Percentiles rank a stretch among this genome's conserved stretches.
phyloP scores from a whole-genome alignment of 2,888 invertebrate genomes.

The Phengaris arion region DNA sequence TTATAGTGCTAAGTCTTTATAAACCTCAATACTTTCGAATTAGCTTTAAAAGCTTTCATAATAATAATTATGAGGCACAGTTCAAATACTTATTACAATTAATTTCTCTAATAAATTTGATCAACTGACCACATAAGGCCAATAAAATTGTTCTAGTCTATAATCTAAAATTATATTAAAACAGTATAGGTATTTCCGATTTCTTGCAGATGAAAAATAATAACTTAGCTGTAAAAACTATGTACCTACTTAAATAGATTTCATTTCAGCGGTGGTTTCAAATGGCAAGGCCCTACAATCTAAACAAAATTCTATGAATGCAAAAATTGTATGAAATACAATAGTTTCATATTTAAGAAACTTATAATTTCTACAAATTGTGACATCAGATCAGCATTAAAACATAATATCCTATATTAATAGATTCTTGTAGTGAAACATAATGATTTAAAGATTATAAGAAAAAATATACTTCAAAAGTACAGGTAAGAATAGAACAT shows the following conservation, averaged over 20 bases:
- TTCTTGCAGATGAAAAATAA: not conserved
- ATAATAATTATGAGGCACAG: not conserved
- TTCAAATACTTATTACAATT: not conserved
- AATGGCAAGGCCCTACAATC: constrained; percentile 18
- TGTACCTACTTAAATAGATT: not conserved
- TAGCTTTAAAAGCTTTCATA: constrained; percentile 1
- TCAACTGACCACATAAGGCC: not conserved
- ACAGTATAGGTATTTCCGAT: not conserved
- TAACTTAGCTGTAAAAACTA: not conserved
- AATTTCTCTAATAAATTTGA: not conserved
- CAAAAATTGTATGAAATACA: not conserved
- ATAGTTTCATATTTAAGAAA: not conserved
- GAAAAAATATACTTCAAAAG: not conserved
- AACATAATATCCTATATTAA: not conserved
- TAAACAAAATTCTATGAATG: not conserved
- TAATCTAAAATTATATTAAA: not conserved
- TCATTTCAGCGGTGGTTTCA: constrained; percentile 12
- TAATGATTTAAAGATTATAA: not conserved
- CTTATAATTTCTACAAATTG: not conserved
- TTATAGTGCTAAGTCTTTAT: not conserved
- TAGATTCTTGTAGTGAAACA: not conserved
- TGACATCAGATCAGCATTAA: constrained; percentile 1
- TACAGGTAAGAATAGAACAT: too few relatives aligned
- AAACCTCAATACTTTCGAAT: not conserved
- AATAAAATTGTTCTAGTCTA: constrained; percentile 1